Percentiles rank a stretch among this genome's conserved stretches.
phyloP scores from a whole-genome alignment of 2,113 vertebrate genomes.

The Lophura nycthemera region DNA sequence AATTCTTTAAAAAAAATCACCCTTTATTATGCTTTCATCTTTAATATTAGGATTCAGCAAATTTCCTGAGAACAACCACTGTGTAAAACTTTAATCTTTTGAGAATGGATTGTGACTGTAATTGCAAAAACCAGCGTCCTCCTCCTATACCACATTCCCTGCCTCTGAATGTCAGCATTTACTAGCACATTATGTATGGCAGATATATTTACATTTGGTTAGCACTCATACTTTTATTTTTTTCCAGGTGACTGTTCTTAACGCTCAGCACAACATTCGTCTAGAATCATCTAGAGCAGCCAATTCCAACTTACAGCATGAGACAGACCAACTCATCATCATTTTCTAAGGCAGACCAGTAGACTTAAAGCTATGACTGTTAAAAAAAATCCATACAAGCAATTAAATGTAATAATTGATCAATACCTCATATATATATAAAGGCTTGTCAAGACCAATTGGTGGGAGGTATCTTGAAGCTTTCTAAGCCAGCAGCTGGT shows the following conservation, averaged over 20 bases:
- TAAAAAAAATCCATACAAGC: neutral
- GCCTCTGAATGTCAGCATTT: constrained; percentile 6
- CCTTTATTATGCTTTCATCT: constrained; percentile 58
- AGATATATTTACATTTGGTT: constrained; percentile 3
- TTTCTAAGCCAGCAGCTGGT: neutral
- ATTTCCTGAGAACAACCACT: constrained; percentile 47
- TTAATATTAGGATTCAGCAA: constrained; percentile 59
- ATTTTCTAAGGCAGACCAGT: neutral
- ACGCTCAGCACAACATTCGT: neutral
- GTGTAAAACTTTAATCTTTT: constrained; percentile 66
- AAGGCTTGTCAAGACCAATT: neutral
- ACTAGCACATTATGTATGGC: neutral
- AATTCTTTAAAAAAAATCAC: neutral
- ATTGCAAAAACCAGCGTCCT: constrained; percentile 24
- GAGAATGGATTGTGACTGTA: constrained; percentile 36
- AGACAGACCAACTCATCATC: neutral
- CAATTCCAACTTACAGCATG: neutral
- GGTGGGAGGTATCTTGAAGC: neutral
- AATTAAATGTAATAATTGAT: neutral
- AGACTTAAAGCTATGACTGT: neutral
- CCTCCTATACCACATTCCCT: neutral
- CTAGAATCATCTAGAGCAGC: neutral
- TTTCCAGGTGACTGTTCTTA: constrained; percentile 30
- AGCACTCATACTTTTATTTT: neutral
- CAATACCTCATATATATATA: neutral